Evolutionary conservation across 2,888 invertebrate genomes (phyloP), one percentile per base, ranked within the genome.

Genomic region (Melikaiella ostensackeni): DNA sequence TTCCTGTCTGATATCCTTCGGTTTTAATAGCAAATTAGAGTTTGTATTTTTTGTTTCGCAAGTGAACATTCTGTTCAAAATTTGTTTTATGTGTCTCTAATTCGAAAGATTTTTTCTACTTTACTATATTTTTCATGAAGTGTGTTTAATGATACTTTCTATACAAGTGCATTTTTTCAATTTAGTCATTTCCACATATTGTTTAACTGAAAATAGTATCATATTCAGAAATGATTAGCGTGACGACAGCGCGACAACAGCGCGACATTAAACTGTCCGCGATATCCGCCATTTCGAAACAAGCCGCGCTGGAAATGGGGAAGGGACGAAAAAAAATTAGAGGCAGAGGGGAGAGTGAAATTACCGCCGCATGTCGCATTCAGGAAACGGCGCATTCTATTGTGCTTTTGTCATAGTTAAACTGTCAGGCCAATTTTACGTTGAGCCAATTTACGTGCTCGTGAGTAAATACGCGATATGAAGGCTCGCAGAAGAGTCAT

Each of bases 321-420:
- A 79, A 78, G 63, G 73, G 75, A 70, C 19, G 38, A 55, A 64
- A 59, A 57, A 30, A 38, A 61, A 70, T 7, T 70, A 66, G 79
- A 55, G 70, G 64, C 76, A 79, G 76, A 77, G 79, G 75, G 84
- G 83, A 76, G 79, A 83, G 87, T 86, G 86, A 86, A 88, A 86
- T 88, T 87, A 86, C 86, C 82, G 83, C 83, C 84, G 88, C 88
- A 88, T 87, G 89, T 86, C 85, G 86, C 85, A 83, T 86, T 88
- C 91, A 90, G 91, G 91, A 91, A 91, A 89, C 90, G 88, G 83
- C 86, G 85, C 85, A 90, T 91, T 91, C 91, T 90, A 91, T 91
- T 91, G 91, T 91, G 86, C 87, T 87, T 89, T 89, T 89, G 91
- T 90, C 90, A 89, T 91, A 90, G 90, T 89, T 91, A 90, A 91